Evolutionary conservation across 1,140 invertebrate genomes (phyloP), one percentile per base, ranked within the genome.

Genomic region (Nautilus pompilius): DNA sequence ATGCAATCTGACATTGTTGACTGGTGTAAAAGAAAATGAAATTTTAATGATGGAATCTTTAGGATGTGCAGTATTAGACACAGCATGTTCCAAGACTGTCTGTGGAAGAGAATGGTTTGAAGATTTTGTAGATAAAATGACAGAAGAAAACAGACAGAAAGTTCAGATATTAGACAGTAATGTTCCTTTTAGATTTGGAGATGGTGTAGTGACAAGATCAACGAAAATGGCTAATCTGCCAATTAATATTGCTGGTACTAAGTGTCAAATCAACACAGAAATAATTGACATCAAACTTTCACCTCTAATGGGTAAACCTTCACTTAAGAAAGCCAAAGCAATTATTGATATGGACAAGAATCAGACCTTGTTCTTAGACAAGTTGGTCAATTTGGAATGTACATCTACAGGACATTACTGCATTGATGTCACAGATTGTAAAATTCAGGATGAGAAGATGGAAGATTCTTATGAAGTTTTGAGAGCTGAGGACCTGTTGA

Each of bases 361-460:
- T 22, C 36, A 59, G 4, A 54, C 60, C 22, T 20, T 22, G 20
- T 60, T 70, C 62, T 70, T 62, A 46, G 32, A 57, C 20, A 15
- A 68, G 49, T 36, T 41, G 51, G 48, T 68, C 49, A 29, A 65
- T 4, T 45, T 70, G n/a, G 49, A 70, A 54, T 63, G 55, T 36
- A 68, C 66, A 22, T 63, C 69, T 28, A 65, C 34, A 49, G 69
- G 69, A 49, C 63, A 70, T 36, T 65, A 65, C 26, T 68, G 62
- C 63, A 55, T 68, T 3, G 55, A 60, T 20, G 51, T 68, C 26
- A 4, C n/a, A n/a, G n/a, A n/a, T n/a, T n/a, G n/a, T n/a, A n/a
- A n/a, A n/a, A n/a, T n/a, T n/a, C n/a, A n/a, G n/a, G n/a, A n/a
- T n/a, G n/a, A n/a, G n/a, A n/a, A n/a, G n/a, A n/a, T 60, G 26